A percentile compares a stretch with the other conserved stretches of the same genome.
Evolutionary conservation across 2,797 vertebrate genomes (phyloP).

Genomic region (Macropodus opercularis): DNA sequence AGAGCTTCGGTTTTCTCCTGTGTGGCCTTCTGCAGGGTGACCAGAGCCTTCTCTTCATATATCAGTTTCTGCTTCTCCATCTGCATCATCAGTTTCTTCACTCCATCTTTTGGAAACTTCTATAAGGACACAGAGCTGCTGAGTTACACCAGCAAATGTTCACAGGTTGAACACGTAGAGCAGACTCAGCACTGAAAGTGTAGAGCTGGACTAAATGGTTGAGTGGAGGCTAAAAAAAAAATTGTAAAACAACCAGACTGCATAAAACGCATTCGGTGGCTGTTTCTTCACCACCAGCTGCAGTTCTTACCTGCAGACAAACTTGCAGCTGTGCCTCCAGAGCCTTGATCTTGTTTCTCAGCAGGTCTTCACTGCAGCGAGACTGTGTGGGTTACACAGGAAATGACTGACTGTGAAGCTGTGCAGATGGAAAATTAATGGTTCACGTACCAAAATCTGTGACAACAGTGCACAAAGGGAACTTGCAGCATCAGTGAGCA

Average conservation of each 20-base stretch:
- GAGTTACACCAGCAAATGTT: constrained; percentile 10
- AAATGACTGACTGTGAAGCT: constrained; percentile 65
- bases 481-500: constrained; percentile 29
- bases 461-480: constrained; percentile 33
- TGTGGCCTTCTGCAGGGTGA: constrained; percentile 87
- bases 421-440: constrained; percentile 53
- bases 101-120: constrained; percentile 83
- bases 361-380: constrained; percentile 89
- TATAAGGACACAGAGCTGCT: constrained; percentile 38
- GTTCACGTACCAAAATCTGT: constrained; percentile 40
- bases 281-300: constrained; percentile 8
- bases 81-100: constrained; percentile 87
- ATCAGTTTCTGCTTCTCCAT: constrained; percentile 91
- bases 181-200: background rate
- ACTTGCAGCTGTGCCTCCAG: constrained; percentile 92
- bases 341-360: constrained; percentile 87
- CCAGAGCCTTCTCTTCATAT: constrained; percentile 89
- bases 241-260: background rate
- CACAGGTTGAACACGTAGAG: background rate
- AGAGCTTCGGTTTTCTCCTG: constrained; percentile 87
- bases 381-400: constrained; percentile 85
- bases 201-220: background rate
- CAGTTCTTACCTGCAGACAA: constrained; percentile 88
- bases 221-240: background rate
- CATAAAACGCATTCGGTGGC: background rate